Evolutionary conservation across 2,113 vertebrate species (phyloP), one percentile per base, ranked within the genome.

Genomic region (Percopsis transmontana): DNA sequence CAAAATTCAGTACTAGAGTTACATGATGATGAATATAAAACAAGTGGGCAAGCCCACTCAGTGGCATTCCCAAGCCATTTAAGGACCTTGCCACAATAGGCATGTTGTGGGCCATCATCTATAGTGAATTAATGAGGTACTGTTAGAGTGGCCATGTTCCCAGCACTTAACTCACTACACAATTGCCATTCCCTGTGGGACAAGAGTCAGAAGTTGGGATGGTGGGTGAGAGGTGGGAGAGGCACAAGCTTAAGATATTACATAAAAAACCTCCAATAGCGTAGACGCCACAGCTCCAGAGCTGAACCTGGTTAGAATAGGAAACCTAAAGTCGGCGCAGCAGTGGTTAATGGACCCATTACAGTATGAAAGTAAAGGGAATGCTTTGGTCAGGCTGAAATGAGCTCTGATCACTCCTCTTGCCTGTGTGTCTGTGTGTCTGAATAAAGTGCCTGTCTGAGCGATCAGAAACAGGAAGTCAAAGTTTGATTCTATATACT

Each of bases 111-210:
- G 48, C 33, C 56, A 78, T 68, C 84, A 89, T 82, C 82, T 88
- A 86, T 83, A 85, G 80, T 76, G 88, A 90, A 87, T 91, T 91
- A 91, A 92, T 87, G 89, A 90, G 88, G 82, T 83, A 85, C 85
- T 85, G 85, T 86, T 81, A 74, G 42, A 73, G 81, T 63, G 2
- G 45, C 62, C 67, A 78, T 83, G 85, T 87, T 91, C 85, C 82
- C 86, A 88, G 80, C 70, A 83, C 80, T 79, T 68, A 78, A 87
- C 72, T 69, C 69, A 72, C 77, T 74, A 79, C 74, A 75, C 82
- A 84, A 84, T 87, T 85, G 81, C 72, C 58, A 48, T 74, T 84
- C 48, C 70, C 70, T 75, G 76, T 70, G 50, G 42, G 79, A 80
- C 61, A 72, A 72, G 66, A 60, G 47, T 74, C 18, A 19, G 58